Evolutionary conservation across 2,797 vertebrate genomes (phyloP), one percentile per base, ranked within the genome.

Genomic region (Betta splendens): DNA sequence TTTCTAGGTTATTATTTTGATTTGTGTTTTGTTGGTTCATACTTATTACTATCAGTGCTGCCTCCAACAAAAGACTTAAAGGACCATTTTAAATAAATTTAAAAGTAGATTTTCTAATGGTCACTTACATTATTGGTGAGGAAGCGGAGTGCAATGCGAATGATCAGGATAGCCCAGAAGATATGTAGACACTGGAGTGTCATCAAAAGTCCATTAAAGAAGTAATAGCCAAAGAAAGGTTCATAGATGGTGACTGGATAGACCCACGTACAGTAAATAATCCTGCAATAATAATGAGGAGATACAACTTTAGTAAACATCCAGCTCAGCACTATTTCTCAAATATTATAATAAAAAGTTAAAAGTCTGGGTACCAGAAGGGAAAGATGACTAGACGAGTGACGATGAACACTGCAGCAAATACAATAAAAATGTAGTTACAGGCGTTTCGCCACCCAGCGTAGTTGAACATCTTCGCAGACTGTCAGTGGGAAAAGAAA

Each of bases 391-490:
- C 72, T 20, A 99, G 89, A 12, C 97, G 93, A 0, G 95, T 96
- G 71, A 95, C 5, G 66, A 99, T 96, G 85, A 99, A 99, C 70
- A 98, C 75, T 0, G 88, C 76, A 2, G 96, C 96, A 3, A 99
- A 99, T 37, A 95, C 56, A 5, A 99, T 95, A 90, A 98, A 99
- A 89, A 99, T 93, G 81, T 92, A 93, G 83, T 99, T 96, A 66
- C 96, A 98, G 46, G 94, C 92, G 46, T 94, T 95, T 56, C 95
- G 93, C 96, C 97, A 98, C 26, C 95, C 94, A 1, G 96, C 97
- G 9, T 98, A 98, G 89, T 97, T 98, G 64, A 99, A 98, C 95
- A 98, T 98, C 87, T 99, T 99, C 54, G 97, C 97, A 11, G 96
- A 98, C 97, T 93, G 61, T 52, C 8, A 45, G 38, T 42, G 16